These are phyloP conservation scores for Volucella inflata DNA, from an alignment of 2,888 invertebrate genomes.

Conservation along the genomic window DNA sequence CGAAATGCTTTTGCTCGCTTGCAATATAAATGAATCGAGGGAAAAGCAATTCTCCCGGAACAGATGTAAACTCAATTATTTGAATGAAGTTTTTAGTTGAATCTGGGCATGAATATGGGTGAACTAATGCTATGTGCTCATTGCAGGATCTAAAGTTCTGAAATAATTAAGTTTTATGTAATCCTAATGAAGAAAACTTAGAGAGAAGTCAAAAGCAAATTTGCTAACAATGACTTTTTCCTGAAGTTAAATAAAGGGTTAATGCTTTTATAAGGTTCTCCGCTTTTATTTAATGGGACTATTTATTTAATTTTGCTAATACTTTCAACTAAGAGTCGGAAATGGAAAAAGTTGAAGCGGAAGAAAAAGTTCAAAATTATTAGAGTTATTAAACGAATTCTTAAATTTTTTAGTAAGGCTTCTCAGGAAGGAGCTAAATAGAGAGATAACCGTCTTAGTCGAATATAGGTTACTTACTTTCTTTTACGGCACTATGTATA, in stretches of 20 bases:
- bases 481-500: no score
- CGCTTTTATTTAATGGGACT: slow-evolving; percentile 41
- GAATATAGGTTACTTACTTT: no score
- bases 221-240: slow-evolving; percentile 32
- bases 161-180: slow-evolving; percentile 61
- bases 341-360: no score
- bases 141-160: slow-evolving; percentile 35
- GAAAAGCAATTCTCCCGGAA: slow-evolving; percentile 27
- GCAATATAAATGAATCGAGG: slow-evolving; percentile 28
- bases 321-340: no score
- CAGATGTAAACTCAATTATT: slow-evolving; percentile 55
- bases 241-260: slow-evolving; percentile 42
- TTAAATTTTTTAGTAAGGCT: no score
- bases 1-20: slow-evolving; percentile 17
- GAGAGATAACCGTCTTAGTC: no score
- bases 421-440: no score
- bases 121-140: background rate
- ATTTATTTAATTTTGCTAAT: slow-evolving; percentile 14
- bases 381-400: no score
- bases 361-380: no score
- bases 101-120: no score
- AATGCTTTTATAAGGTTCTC: slow-evolving; percentile 31
- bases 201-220: slow-evolving; percentile 18
- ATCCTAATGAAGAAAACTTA: slow-evolving; percentile 7
- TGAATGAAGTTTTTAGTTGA: background rate